phyloP scores from a whole-genome alignment of 2,888 invertebrate genomes.

The Limnephilus rhombicus region DNA sequence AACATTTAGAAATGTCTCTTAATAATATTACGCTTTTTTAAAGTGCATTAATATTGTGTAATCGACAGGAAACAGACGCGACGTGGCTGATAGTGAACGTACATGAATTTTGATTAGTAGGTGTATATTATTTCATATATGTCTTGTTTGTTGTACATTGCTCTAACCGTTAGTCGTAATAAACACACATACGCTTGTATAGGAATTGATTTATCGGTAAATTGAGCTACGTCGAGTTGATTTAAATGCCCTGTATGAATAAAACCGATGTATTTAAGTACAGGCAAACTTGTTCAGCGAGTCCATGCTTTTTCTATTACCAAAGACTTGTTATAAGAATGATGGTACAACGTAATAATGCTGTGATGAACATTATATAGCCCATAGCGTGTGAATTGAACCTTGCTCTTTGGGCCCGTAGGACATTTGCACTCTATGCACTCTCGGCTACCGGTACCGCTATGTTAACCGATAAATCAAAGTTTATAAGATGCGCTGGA shows the following conservation, averaged over 20 bases:
- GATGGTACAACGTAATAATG: not conserved
- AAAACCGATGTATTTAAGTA: not conserved
- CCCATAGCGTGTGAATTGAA: conserved; percentile 1
- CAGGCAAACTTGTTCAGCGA: not conserved
- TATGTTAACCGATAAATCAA: not conserved
- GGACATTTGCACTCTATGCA: not conserved
- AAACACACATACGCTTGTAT: not conserved
- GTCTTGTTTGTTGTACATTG: not conserved
- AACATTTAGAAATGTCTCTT: not conserved
- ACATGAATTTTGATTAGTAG: not conserved
- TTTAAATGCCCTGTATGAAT: not conserved
- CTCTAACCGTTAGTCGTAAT: conserved; percentile 4
- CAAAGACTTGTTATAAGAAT: not conserved
- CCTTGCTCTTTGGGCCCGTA: not conserved
- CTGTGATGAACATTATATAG: not conserved
- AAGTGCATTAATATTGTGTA: not conserved
- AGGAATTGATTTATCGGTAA: not conserved
- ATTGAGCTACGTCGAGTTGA: not conserved
- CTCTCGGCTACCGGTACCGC: not conserved
- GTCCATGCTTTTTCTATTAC: not conserved
- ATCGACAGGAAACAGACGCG: not conserved
- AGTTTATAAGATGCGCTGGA: not conserved
- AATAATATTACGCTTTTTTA: not conserved
- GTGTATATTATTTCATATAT: not conserved
- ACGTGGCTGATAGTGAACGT: not conserved